Conservation (phyloP, 2,797 vertebrate species). For the Acipenser oxyrinchus region DNA sequence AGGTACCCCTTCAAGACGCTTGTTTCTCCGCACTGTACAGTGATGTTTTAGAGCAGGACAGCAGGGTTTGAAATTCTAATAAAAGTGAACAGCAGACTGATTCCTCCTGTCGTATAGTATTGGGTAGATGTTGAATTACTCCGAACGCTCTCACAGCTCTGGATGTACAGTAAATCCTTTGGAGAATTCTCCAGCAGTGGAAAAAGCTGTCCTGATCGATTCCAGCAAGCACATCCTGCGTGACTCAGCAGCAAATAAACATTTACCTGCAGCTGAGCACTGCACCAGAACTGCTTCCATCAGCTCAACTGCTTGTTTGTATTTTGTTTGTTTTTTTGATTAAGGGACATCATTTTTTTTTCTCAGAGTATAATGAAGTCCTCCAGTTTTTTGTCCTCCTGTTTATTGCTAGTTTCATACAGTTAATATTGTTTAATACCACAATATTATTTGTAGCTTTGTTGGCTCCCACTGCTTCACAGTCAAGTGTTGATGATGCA, state of each 20-base stretch:
- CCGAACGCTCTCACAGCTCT: too few species aligned
- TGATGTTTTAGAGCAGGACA: too few species aligned
- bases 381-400: background rate
- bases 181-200: background rate
- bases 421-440: constrained; percentile 33
- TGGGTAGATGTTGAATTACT: too few species aligned
- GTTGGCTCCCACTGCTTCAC: too few species aligned
- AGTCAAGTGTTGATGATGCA: too few species aligned
- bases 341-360: background rate
- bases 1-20: too few species aligned
- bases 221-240: background rate
- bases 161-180: background rate
- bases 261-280: background rate
- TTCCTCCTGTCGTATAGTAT: too few species aligned
- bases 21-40: too few species aligned
- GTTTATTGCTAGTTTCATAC: background rate
- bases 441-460: background rate
- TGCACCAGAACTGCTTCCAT: background rate
- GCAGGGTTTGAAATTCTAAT: too few species aligned
- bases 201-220: constrained; percentile 2
- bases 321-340: background rate
- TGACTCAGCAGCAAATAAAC: constrained; percentile 8
- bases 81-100: too few species aligned
- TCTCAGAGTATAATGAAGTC: background rate
- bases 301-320: background rate